Evolutionary conservation across 1,140 invertebrate species (phyloP).

Genomic region (Drosophila funebris): DNA sequence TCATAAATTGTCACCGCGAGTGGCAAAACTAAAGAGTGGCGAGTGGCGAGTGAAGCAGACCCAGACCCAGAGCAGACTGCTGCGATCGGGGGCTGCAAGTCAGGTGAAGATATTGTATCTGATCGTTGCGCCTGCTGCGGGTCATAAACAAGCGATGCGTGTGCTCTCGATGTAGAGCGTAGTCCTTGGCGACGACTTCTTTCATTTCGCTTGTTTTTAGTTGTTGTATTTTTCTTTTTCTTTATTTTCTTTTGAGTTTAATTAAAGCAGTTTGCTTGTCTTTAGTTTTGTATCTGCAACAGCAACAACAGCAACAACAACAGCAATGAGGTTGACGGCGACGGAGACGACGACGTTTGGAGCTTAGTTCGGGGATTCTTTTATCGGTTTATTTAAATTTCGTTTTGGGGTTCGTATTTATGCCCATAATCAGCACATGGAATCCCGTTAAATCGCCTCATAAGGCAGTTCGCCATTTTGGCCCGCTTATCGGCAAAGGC

Average conservation of each 20-base stretch:
- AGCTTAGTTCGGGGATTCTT: conserved; percentile 68
- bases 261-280: conserved; percentile 75
- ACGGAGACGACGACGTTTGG: conserved; percentile 34
- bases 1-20: conserved; percentile 78
- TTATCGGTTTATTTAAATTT: conserved; percentile 78
- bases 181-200: conserved; percentile 35
- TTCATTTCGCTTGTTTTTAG: background rate
- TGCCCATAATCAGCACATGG: conserved; percentile 74
- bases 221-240: background rate
- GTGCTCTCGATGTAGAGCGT: conserved; percentile 39
- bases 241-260: conserved; percentile 48
- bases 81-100: conserved; percentile 31
- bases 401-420: conserved; percentile 58
- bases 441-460: conserved; percentile 79
- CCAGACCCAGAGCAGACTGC: background rate
- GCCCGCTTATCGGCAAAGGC: conserved; percentile 59
- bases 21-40: background rate
- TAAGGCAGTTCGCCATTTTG: conserved; percentile 75
- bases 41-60: background rate
- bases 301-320: conserved; percentile 12
- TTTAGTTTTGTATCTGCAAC: conserved; percentile 57
- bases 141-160: conserved; percentile 68
- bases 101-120: conserved; percentile 78
- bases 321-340: background rate
- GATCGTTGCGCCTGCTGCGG: conserved; percentile 68